Evolutionary conservation across 92 coral and sea anemone genomes (phyloP), one percentile per base, ranked within the genome.

Genomic region (Plumapathes pennacea): DNA sequence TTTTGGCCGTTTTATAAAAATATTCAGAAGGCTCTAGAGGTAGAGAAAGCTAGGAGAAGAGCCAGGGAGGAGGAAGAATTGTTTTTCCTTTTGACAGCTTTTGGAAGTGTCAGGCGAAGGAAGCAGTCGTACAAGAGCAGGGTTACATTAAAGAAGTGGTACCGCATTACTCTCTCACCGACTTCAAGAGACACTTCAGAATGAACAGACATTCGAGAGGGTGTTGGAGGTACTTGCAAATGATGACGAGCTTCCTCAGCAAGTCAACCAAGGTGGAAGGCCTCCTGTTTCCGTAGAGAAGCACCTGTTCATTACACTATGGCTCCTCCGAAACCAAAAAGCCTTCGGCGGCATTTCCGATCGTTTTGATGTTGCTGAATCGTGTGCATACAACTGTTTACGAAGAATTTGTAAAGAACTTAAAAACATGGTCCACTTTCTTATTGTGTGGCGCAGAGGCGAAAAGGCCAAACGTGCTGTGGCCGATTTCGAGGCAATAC

Each of bases 261-360:
- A 31, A 25, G 38, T 32, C 22, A 45, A 39, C 32, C 25, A 48
- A 57, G 70, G 60, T 18, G 71, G 59, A 64, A 67, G 75, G 37
- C 61, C 57, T 32, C 75, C 50, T 41, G 57, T 67, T 50, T 25
- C 33, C 19, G 64, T 54, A 21, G 60, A 27, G 31, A 67, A 67
- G 63, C 75, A 54, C 36, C 32, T 67, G 48, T 43, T 67, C 51
- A 54, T 67, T 26, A 54, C 64, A 34, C 53, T 53, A 28, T 54
- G 75, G 75, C 30, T 54, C 23, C 75, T 67, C 38, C 54, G 75
- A 54, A 67, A 67, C 47, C 64, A 26, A 57, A 57, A 62, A 32
- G 20, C 45, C 46, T 62, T 20, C 46, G 48, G 70, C 46, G 32
- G 57, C 31, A 62, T 62, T 47, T 56, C 45, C 46, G 48, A 62